Evolutionary conservation across 92 coral and sea anemone genomes (phyloP), one percentile per base, ranked within the genome.

Genomic region (Porites cylindrica): DNA sequence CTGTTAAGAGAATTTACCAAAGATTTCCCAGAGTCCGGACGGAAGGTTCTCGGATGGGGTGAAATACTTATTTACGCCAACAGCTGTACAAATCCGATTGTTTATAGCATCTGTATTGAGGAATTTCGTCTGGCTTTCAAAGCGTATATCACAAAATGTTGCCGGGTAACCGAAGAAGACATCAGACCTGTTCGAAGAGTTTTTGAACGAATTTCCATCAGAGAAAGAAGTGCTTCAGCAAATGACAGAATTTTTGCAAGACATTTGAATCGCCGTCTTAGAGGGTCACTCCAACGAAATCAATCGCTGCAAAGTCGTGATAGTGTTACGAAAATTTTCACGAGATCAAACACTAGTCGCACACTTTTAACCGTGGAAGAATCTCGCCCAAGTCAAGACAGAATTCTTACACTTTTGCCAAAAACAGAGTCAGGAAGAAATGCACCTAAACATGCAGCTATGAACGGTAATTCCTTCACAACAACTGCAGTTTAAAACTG

Each of bases 61-160:
- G 98, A 90, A 21, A 61, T 95, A 24, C 72, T 95, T 10, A 95
- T 95, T 10, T 95, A 95, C 73, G 92, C 95, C 8, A 95, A 95
- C 87, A 93, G 96, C 73, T 90, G 94, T 51, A 92, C 98, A n/a
- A 95, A 95, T 24, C 98, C 98, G 12, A 90, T 95, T 14, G 96
- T 95, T 10, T 95, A 95, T 53, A 95, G 98, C 65, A 86, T 95
- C 21, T 95, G 98, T 60, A 93, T 95, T 47, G 98, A 95, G 81
- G 98, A 95, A 78, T 95, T 95, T 76, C 98, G 98, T 64, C 26
- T 74, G 18, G 96, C 98, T 8, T 95, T 95, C 72, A 93, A 91
- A 51, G 94, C 95, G 20, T 95, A 93, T 78, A 93, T 95, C 64
- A 93, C 96, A 5, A 95, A 95, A 77, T 95, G 98, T 43, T 93